A percentile compares a stretch with the other conserved stretches of the same genome.
phyloP scores from a whole-genome alignment of 2,113 vertebrate genomes.

The Malurus cyaneus region DNA sequence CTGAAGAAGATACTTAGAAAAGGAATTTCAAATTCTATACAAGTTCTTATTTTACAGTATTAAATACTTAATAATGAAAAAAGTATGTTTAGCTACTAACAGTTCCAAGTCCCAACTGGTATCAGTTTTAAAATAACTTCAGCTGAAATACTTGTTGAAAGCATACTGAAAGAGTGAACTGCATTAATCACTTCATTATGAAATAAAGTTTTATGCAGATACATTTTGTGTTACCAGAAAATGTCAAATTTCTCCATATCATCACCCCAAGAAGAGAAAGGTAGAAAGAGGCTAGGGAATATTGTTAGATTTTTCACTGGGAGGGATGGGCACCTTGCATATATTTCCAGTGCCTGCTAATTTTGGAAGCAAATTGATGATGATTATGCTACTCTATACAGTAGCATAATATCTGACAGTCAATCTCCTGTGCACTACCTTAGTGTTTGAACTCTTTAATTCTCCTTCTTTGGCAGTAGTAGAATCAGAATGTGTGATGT shows the following conservation, averaged over 20 bases:
- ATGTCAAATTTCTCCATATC: neutral
- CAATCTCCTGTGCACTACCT: neutral
- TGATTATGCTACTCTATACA: neutral
- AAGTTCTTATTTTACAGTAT: neutral
- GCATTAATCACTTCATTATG: neutral
- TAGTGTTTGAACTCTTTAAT: neutral
- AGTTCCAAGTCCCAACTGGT: neutral
- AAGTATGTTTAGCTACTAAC: neutral
- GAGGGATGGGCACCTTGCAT: neutral
- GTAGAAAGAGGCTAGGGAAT: neutral
- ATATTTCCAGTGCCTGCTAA: neutral
- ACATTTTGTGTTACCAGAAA: neutral
- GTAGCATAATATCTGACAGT: neutral
- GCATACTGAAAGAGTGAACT: neutral
- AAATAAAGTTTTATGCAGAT: neutral
- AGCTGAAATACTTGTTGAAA: neutral
- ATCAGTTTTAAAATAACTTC: neutral
- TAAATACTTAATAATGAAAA: neutral
- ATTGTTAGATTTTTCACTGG: neutral
- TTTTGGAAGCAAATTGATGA: neutral
- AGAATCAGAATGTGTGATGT: neutral
- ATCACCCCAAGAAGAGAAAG: neutral
- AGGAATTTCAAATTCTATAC: neutral
- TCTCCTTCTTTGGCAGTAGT: neutral
- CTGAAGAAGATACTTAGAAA: neutral